phyloP scores from a whole-genome alignment of 2,888 invertebrate genomes.

The Acholoe squamosa region DNA sequence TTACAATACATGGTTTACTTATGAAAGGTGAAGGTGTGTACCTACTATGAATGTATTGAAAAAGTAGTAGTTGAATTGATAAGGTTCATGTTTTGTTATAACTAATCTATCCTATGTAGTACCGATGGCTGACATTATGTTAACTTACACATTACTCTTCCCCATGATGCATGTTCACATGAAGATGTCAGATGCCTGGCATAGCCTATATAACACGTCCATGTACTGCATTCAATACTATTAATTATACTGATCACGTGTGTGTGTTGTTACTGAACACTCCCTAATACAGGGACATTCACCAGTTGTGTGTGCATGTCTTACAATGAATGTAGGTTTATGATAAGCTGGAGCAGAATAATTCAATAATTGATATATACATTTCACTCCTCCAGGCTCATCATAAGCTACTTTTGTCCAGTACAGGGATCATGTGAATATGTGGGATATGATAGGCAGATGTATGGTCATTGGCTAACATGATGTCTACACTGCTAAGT shows the following conservation, averaged over 20 bases:
- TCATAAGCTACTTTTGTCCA: background rate
- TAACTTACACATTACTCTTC: background rate
- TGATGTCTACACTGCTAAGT: too few species aligned
- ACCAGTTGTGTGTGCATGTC: background rate
- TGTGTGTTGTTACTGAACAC: background rate
- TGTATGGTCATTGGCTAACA: too few species aligned
- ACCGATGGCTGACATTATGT: background rate
- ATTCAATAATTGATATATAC: background rate
- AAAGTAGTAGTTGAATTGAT: background rate
- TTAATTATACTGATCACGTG: background rate
- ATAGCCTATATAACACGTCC: conserved; percentile 31
- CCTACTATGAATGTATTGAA: background rate
- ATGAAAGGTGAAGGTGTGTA: background rate
- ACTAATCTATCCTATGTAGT: background rate
- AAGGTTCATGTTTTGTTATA: background rate
- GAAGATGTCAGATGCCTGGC: background rate
- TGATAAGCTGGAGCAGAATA: background rate
- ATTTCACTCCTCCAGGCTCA: background rate
- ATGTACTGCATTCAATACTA: background rate
- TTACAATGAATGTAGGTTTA: background rate
- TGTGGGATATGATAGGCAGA: too few species aligned
- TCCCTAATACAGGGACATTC: background rate
- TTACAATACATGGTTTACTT: background rate
- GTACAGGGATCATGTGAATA: background rate
- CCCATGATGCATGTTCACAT: conserved; percentile 29